Base-by-base conservation (phyloP, 1,140 invertebrate genomes). In the Brachionus calyciflorus region DNA sequence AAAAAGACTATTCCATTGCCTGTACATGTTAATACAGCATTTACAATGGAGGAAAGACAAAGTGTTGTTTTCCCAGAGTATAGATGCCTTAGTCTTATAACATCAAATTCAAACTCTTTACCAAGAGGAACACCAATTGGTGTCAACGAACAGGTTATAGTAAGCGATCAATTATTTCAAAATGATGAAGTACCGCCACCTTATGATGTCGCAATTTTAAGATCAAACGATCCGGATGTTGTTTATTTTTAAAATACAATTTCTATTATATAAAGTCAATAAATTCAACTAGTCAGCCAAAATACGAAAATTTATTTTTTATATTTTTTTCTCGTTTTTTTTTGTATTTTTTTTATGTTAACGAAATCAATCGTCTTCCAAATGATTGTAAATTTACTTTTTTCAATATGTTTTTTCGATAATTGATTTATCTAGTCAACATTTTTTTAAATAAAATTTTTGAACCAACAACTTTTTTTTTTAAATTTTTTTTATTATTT, bases 171-270 rank as follows among this genome's bases (percentile, higher is more conserved):
- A 37, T 60, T 60, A 17, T 60, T 60, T 60, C 55, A 60, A 17
- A 60, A 37, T n/a, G 55, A 60, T 21, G 55, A 60, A 60, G 30
- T 60, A 12, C 55, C 55, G 0, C 55, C 55, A 1, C 37, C 55
- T 4, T 60, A 60, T 60, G 55, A 60, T 10, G 5, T 12, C 19
- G 55, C 37, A 6, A 60, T 60, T 17, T 60, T 30, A 0, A 28
- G 55, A 0, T 19, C 55, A 19, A 41, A 6, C 6, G 30, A 60
- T 41, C 55, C 28, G 3, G 55, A 60, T 60, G 55, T 60, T n/a
- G 55, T 60, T 37, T 60, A 60, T 60, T 60, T 60, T 37, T 60
- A 37, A 60, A 19, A 60, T n/a, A n/a, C n/a, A n/a, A n/a, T n/a
- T n/a, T n/a, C 14, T 14, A 21, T n/a, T 33, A 5, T 33, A 14